Evolutionary conservation across 1,140 invertebrate genomes (phyloP), one percentile per base, ranked within the genome.

Genomic region (Macrosteles quadrilineatus): DNA sequence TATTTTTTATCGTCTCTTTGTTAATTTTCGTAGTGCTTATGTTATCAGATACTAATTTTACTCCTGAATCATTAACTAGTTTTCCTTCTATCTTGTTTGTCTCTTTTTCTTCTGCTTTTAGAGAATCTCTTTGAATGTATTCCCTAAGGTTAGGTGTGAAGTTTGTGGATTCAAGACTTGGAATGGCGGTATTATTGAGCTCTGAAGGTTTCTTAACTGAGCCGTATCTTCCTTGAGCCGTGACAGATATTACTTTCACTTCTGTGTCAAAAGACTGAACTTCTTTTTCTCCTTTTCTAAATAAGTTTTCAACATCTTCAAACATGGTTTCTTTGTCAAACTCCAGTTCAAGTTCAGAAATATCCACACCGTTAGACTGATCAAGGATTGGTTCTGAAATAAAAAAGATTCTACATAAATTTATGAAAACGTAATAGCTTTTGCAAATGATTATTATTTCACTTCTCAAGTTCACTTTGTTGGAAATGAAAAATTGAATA

Each of bases 251-350:
- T 9, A 45, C 40, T 67, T 67, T 47, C 19, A 40, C 19, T 32
- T 64, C 29, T 17, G 19, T 19, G n/a, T 31, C 36, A 32, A 23
- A 40, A 31, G 27, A 59, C 25, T 59, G 55, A 59, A 59, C 29
- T 59, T 59, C 31, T 65, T 30, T 32, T 40, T 43, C 36, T 65
- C 32, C 63, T 32, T 32, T 65, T 50, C 27, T 67, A 6, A 67
- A 67, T 27, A 67, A 50, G 29, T 67, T 67, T 67, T 67, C 65
- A 29, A 67, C 27, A 50, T 67, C 65, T 23, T 67, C 65, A 30
- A 27, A 67, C 27, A 67, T 67, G 14, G 65, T 67, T 50, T 67
- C 67, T 3, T 45, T 62, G 25, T 62, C 67, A 29, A 40, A 69
- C 21, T 69, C 25, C 19, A 64, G 30, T 23, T 45, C 55, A 21